These are phyloP conservation scores for Chelonia mydas DNA, from an alignment of 2,797 vertebrate genomes.

Conservation along the genomic window DNA sequence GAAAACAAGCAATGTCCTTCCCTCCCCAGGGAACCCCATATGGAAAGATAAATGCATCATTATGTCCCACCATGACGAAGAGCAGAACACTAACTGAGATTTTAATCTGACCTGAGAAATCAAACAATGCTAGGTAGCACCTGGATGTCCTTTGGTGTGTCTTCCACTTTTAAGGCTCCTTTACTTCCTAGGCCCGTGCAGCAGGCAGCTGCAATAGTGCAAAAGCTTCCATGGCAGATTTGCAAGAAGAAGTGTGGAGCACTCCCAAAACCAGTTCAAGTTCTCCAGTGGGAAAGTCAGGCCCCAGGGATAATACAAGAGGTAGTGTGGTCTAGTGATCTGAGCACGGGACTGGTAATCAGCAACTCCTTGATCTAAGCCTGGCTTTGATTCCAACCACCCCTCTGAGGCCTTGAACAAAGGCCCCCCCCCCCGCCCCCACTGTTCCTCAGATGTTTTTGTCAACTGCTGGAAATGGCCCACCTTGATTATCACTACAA, in stretches of 20 bases:
- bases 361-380: conserved; percentile 32
- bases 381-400: conserved; percentile 1
- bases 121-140: background rate
- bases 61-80: background rate
- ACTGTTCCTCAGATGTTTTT: too few species aligned
- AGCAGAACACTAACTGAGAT: background rate
- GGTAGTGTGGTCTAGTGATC: background rate
- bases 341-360: conserved; percentile 2
- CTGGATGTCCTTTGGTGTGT: background rate
- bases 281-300: background rate
- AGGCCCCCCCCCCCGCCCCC: too few species aligned
- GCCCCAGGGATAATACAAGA: background rate
- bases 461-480: too few species aligned
- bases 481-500: too few species aligned
- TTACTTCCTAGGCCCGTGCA: background rate
- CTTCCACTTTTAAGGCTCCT: background rate
- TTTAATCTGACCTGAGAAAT: background rate
- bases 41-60: background rate
- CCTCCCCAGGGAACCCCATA: accelerated
- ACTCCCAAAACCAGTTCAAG: background rate
- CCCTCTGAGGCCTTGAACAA: background rate
- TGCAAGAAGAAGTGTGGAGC: background rate
- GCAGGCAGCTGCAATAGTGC: background rate
- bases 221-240: background rate
- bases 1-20: accelerated